A percentile compares a stretch with the other conserved stretches of the same genome.
Evolutionary conservation across 2,113 vertebrate genomes (phyloP).

Genomic region (Poeciliopsis occidentalis): DNA sequence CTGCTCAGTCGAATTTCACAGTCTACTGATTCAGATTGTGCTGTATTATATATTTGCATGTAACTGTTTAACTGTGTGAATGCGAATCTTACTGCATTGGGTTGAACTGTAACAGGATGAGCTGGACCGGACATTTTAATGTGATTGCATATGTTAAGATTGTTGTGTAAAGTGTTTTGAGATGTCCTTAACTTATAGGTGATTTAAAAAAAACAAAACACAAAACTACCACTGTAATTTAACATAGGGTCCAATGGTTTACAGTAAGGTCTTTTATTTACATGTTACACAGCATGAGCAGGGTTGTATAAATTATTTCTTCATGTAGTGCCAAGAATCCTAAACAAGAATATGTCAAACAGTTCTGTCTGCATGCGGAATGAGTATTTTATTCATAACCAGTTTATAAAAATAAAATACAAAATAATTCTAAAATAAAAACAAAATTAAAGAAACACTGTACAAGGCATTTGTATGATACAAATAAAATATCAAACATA

Average conservation of each 20-base stretch:
- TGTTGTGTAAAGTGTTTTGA: background rate
- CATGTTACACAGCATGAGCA: background rate
- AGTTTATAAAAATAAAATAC: constrained; percentile 99
- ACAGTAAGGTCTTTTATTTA: background rate
- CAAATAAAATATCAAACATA: constrained; percentile 92
- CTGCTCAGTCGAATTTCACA: too few relatives aligned
- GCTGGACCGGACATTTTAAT: background rate
- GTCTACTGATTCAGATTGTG: too few relatives aligned
- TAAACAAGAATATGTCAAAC: constrained; percentile 22
- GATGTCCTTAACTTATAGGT: background rate
- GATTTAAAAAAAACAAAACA: background rate
- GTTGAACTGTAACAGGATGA: background rate
- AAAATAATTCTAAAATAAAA: constrained; percentile 98
- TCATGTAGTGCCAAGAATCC: background rate
- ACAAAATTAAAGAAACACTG: constrained; percentile 91
- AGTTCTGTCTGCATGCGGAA: constrained; percentile 90
- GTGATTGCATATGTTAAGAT: background rate
- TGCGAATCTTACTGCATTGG: background rate
- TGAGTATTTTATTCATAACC: constrained; percentile 98
- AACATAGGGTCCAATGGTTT: background rate
- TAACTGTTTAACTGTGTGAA: background rate
- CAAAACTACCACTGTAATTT: background rate
- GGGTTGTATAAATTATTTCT: background rate
- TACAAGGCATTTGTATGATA: constrained; percentile 99
- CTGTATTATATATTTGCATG: too few relatives aligned